Evolutionary conservation across 2,113 vertebrate genomes (phyloP), one percentile per base, ranked within the genome.

Genomic region (Vulpes ferrilata): DNA sequence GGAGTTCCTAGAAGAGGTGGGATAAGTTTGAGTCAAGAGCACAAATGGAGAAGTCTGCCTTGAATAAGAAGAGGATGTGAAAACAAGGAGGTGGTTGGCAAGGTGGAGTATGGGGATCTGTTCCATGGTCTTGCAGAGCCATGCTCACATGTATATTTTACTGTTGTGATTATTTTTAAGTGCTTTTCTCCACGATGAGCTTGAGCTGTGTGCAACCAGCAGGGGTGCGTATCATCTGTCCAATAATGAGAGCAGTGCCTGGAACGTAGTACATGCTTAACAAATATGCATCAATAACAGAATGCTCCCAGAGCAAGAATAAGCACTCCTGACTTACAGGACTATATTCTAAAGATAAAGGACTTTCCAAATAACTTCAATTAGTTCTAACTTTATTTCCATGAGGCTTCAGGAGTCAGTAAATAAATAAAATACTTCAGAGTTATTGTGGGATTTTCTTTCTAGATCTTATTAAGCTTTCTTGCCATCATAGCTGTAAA

Each of bases 401-500:
- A 60, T 65, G 10, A 87, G 53, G 11, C 8, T 5, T 48, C n/a
- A 64, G 10, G 35, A 43, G 5, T 93, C 48, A 79, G 55, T 90
- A 83, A 88, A 92, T 55, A 79, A 92, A 87, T 38, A 80, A 38
- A 93, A 48, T 43, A 35, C 30, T 78, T 95, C 32, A 81, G 20
- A 23, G 10, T 67, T 43, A 80, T 16, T 23, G 27, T 67, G 22
- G 57, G 8, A 2, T 89, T 94, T 93, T 69, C 81, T 74, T 78
- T 7, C 35, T 38, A 64, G 7, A 43, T 82, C 15, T 85, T 67
- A 59, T 38, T 67, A 60, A 11, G 53, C 80, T 74, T 83, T 82
- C 35, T 81, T 59, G 55, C 27, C 57, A 73, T 86, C n/a, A 35
- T 76, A 79, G n/a, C 30, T 65, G 3, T 78, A 81, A 96, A 95